A percentile compares a stretch with the other conserved stretches of the same genome.
Conservation (phyloP, 1,140 invertebrate species). For the Acromyrmex heyeri region DNA sequence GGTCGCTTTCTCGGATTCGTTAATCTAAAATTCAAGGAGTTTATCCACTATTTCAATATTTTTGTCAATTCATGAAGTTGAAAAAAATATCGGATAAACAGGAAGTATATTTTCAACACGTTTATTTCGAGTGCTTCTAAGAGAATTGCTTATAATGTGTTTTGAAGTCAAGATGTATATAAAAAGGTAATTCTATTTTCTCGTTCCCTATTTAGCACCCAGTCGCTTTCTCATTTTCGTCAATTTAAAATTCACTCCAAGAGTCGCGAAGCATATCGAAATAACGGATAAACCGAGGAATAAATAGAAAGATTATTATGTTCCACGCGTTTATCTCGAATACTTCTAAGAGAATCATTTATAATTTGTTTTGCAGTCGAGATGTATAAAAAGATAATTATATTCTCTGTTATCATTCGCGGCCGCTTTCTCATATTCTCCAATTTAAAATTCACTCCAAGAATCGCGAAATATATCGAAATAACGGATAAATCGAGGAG, state of each 20-base stretch:
- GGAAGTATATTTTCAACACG: background rate
- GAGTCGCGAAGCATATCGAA: no score
- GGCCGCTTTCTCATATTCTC: background rate
- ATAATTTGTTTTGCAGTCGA: conserved; percentile 11
- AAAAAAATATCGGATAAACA: no score
- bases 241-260: background rate
- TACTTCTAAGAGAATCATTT: background rate
- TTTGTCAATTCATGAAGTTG: no score
- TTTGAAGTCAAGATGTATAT: background rate
- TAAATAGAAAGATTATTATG: background rate
- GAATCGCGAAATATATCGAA: no score
- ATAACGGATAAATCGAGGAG: background rate
- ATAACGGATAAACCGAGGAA: background rate
- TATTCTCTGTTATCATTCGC: background rate
- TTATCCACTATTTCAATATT: no score
- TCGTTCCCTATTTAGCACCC: background rate
- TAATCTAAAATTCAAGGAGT: background rate
- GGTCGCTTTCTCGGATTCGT: background rate
- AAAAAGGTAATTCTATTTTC: background rate
- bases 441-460: background rate
- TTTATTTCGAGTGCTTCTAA: background rate
- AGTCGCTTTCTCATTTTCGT: background rate
- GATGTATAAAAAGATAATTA: background rate
- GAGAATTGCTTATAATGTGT: background rate
- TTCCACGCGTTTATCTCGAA: background rate